Percentiles rank a stretch among this genome's conserved stretches.
These are phyloP conservation scores for Cinclus mexicanus DNA, from an alignment of 2,113 vertebrate species.

Conservation along the genomic window DNA sequence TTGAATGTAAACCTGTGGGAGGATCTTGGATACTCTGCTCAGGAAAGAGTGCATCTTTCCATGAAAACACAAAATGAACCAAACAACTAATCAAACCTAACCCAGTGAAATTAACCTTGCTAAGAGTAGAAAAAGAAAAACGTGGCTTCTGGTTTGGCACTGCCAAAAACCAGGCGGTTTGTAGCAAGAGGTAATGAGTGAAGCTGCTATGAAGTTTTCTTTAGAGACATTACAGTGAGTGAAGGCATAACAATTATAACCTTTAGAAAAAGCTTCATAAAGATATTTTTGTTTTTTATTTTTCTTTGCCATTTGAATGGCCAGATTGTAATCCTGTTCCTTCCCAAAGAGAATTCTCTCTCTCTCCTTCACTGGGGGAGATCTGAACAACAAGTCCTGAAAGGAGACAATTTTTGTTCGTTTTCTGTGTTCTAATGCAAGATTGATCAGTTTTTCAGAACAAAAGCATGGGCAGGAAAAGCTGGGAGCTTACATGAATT, in stretches of 20 bases:
- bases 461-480: neutral
- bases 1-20: neutral
- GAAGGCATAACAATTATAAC: neutral
- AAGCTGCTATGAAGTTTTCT: neutral
- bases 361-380: neutral
- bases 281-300: accelerated
- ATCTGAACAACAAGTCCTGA: neutral
- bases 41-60: neutral
- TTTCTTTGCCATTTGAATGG: neutral
- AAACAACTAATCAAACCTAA: neutral
- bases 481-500: neutral
- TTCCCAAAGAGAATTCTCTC: neutral
- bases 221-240: neutral
- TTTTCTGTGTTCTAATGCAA: neutral
- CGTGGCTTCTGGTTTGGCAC: neutral
- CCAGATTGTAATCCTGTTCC: neutral
- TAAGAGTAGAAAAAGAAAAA: neutral
- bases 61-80: neutral
- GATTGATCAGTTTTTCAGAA: neutral
- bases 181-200: neutral
- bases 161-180: neutral
- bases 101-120: neutral
- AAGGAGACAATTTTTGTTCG: neutral
- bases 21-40: neutral
- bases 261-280: neutral